Base-by-base conservation (phyloP, 2,113 vertebrate genomes). In the Embiotoca jacksoni region DNA sequence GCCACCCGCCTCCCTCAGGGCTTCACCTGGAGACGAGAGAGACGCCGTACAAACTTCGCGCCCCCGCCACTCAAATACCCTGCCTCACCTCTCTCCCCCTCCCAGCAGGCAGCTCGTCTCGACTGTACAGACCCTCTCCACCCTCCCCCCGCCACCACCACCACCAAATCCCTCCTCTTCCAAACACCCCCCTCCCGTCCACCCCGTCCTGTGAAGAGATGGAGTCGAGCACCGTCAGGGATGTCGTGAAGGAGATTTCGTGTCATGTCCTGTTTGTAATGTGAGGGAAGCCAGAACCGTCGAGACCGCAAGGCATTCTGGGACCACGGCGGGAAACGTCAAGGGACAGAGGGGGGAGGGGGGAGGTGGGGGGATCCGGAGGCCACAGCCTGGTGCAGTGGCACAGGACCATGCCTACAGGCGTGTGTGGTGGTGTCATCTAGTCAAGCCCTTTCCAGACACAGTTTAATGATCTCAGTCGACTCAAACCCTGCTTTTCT, bases 91-190 rank as follows among this genome's bases (percentile, higher is more conserved):
- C 72, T 83, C 73, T 80, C 85, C 65, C 83, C 73, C 81, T 84
- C 64, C 72, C 70, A 68, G 65, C 78, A 80, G 84, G 63, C 84
- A 71, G 75, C 88, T 88, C 81, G 75, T 91, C 87, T 92, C 69
- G 16, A 86, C 82, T 90, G 92, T 91, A 88, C 85, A 93, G 87
- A 57, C 81, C 78, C 72, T 53, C 2, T 59, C 3, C 47, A 14
- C 58, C 33, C 55, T 46, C 33, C 58, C 33, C 55, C 44, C 33
- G 1, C 23, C 23, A 23, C 23, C 23, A 23, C 23, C 23, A 23
- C 23, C 23, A 23, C 23, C 23, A 72, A 9, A 63, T 9, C 47
- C 36, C 66, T 35, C 53, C 58, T 11, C 4, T 57, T 52, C 33
- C 13, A 59, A 39, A 37, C 46, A 32, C 60, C 23, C n/a, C 60